Base-by-base conservation (phyloP, 2,888 invertebrate genomes). In the Polyploca ridens region DNA sequence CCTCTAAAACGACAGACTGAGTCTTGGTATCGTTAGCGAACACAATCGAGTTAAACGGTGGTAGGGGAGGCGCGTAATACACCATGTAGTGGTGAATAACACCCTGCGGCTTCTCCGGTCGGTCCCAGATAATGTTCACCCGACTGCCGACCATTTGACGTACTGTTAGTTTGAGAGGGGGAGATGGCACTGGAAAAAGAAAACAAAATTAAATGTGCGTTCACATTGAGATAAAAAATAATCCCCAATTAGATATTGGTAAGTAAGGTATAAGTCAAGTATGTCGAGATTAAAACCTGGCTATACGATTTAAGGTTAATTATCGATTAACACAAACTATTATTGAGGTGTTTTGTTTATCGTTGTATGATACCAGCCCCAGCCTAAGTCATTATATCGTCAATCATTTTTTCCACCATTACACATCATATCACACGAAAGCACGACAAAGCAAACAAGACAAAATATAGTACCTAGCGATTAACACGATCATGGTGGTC, bases 121-220 rank as follows among this genome's bases (percentile, higher is more conserved):
- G 90, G 69, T 95, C 94, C 98, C 98, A 98, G 0, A 94, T 87
- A 0, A 97, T 91, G 70, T 95, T 91, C 16, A 97, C 95, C n/a
- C 95, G 85, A 5, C 88, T 88, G 0, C 96, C 96, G 73, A 96
- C 95, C 69, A 94, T 89, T 81, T 97, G 97, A 0, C 90, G 91
- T 0, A 96, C 96, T 0, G 94, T 94, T 0, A 98, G 88, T 63
- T 96, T 95, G 67, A 93, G 90, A 0, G 98, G 97, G n/a, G 95
- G 94, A 6, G 95, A 95, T 0, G 98, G 97, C 4, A 95, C 95
- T 95, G 89, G 27, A 16, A 27, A 54, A 54, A 13, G 59, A 63
- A 62, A n/a, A 13, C 35, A 19, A 14, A 54, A 61, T 38, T 13
- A 41, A 49, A 19, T 4, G 10, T 19, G 19, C 4, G 5, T 41